Base-by-base conservation (phyloP, 2,797 vertebrate species). In the Poecilia gillii region DNA sequence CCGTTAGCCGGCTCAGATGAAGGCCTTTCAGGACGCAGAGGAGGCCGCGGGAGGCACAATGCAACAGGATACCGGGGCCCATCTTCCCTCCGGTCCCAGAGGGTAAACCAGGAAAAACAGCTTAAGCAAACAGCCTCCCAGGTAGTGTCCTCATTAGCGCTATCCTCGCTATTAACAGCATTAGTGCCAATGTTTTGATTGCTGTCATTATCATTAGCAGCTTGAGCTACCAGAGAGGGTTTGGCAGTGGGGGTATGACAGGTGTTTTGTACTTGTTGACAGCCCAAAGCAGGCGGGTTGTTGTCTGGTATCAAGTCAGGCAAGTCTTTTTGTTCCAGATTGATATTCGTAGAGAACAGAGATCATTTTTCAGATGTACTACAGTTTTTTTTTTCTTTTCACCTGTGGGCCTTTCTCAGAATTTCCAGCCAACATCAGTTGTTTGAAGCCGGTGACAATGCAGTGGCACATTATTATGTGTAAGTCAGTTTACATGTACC, bases 91-190 rank as follows among this genome's bases (percentile, higher is more conserved):
- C 7, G 75, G 79, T 91, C 92, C 90, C 87, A 28, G 39, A 86
- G 88, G 91, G 91, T 82, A 73, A 90, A 91, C 79, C 81, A 85
- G 89, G 82, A 93, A 94, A 71, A 92, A 95, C 91, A 94, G 85
- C 90, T 93, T 86, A 90, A 88, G 89, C 87, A 93, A 94, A 93
- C 91, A 93, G 87, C 90, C 93, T 94, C 92, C 81, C 86, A 93
- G 93, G 92, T 94, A 91, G 91, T 75, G 80, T 89, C 89, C 92
- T 94, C 92, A 94, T 92, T 93, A 93, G 85, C 14, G 77, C 86
- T 57, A 86, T 93, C 89, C 87, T 84, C 82, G 49, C 88, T 85
- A 94, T 94, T 91, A 91, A 88, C 88, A 75, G 89, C 90, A 92
- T 94, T 91, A 94, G 90, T 78, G 90, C 85, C 87, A 84, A 76